phyloP scores from a whole-genome alignment of 2,888 invertebrate genomes.

The Baccha elongata region DNA sequence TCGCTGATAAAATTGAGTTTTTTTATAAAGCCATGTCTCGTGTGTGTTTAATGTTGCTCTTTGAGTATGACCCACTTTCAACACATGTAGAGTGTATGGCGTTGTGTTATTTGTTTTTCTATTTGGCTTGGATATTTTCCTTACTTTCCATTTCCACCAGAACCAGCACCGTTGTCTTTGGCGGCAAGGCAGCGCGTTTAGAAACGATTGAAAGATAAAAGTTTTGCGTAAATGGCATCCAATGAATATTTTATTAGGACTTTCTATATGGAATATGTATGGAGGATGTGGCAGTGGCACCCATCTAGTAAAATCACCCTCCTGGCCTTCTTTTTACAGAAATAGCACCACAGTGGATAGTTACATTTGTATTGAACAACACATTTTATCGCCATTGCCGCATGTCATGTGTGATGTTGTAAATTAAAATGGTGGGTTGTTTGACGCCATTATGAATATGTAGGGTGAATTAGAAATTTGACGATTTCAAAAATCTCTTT shows the following conservation, averaged over 20 bases:
- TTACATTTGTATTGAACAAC: too few species aligned
- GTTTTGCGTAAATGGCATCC: slow-evolving; percentile 50
- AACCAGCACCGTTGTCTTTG: too few species aligned
- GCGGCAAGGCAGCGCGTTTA: slow-evolving; percentile 19
- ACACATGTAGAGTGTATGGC: neutral
- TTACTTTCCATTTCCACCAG: slow-evolving; percentile 32
- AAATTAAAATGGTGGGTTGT: slow-evolving; percentile 38
- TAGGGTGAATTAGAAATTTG: slow-evolving; percentile 50
- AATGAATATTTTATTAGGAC: slow-evolving; percentile 66
- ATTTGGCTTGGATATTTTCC: slow-evolving; percentile 42
- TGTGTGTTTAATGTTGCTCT: slow-evolving; percentile 18
- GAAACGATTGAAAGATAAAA: slow-evolving; percentile 13
- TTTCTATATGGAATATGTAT: slow-evolving; percentile 12
- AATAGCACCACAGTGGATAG: too few species aligned
- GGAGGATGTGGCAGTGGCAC: slow-evolving; percentile 32
- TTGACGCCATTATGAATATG: slow-evolving; percentile 42
- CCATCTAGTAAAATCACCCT: slow-evolving; percentile 23
- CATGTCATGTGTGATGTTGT: slow-evolving; percentile 30
- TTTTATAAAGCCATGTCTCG: slow-evolving; percentile 39
- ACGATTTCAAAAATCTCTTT: slow-evolving; percentile 49
- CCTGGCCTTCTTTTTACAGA: neutral
- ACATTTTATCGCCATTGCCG: neutral
- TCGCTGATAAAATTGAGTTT: slow-evolving; percentile 62
- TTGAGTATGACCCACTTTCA: slow-evolving; percentile 53
- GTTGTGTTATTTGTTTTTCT: slow-evolving; percentile 50